Percentiles rank a stretch among this genome's conserved stretches.
These are phyloP conservation scores for Athene cunicularia DNA, from an alignment of 2,113 vertebrate species.

Conservation along the genomic window DNA sequence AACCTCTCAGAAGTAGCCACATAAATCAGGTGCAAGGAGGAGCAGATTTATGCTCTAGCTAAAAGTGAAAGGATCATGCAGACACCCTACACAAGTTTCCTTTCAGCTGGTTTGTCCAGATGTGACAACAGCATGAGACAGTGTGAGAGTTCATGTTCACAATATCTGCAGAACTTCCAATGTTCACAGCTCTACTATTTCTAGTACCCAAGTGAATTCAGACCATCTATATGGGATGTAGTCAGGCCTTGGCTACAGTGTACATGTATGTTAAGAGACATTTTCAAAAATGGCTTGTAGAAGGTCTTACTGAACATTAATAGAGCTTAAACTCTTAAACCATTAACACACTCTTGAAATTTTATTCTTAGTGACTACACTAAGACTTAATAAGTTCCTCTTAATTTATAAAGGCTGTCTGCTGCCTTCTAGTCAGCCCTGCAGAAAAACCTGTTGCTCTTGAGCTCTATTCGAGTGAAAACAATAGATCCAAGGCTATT, in stretches of 20 bases:
- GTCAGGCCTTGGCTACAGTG: background rate
- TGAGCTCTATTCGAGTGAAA: background rate
- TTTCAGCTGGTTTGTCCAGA: background rate
- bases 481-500: background rate
- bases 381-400: background rate
- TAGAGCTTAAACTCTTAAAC: background rate
- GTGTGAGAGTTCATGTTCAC: rapidly evolving
- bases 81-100: background rate
- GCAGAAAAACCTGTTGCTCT: background rate
- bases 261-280: background rate
- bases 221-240: rapidly evolving
- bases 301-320: background rate
- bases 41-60: background rate
- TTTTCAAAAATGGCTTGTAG: background rate
- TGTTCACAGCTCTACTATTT: background rate
- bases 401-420: background rate
- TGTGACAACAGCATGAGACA: background rate
- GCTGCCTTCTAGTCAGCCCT: background rate
- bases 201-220: background rate
- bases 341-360: background rate
- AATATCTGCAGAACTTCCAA: background rate
- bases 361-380: background rate
- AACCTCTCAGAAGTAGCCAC: background rate
- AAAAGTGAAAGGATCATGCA: background rate
- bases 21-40: rapidly evolving